Base-by-base conservation (phyloP, 2,888 invertebrate genomes). In the Agrochola litura region DNA sequence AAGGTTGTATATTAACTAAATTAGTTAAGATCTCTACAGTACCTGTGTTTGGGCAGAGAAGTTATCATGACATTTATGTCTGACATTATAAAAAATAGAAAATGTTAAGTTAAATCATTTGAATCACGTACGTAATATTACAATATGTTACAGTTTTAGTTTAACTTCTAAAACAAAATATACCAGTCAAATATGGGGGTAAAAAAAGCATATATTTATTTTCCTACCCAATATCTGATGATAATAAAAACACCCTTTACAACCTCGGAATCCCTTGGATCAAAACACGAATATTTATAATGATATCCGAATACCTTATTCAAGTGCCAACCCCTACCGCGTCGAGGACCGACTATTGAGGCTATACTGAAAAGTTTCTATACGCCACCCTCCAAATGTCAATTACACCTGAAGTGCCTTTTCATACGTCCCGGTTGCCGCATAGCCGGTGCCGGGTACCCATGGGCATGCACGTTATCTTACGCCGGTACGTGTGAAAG, bases 271-370 rank as follows among this genome's bases (percentile, higher is more conserved):
- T n/a, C 25, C 37, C 64, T 56, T 65, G 12, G 49, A 22, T 54
- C 19, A 76, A 76, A 81, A 74, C 54, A 54, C 54, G 71, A 74
- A 82, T 82, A 85, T 82, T 74, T 69, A 63, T 82, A 77, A 83
- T 82, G 58, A 74, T 74, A 82, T 69, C 60, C 58, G 60, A 68
- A 85, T 85, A 72, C 58, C 70, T 77, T 66, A 73, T 81, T 84
- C 56, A 64, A 81, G 54, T 76, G 58, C 30, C 61, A 49, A 73
- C 69, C 77, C 70, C 41, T 49, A 6, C 30, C 30, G 25, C 25
- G 10, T 19, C 19, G 66, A 30, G 10, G 52, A 54, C 68, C 56
- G 65, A 12, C 64, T 58, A 66, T 77, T 85, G 73, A 63, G 65
- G 73, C 43, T 56, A 69, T 74, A 73, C 74, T 61, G 65, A 63